Evolutionary conservation across 2,888 invertebrate species (phyloP).

Genomic region (Thymelicus lineola): DNA sequence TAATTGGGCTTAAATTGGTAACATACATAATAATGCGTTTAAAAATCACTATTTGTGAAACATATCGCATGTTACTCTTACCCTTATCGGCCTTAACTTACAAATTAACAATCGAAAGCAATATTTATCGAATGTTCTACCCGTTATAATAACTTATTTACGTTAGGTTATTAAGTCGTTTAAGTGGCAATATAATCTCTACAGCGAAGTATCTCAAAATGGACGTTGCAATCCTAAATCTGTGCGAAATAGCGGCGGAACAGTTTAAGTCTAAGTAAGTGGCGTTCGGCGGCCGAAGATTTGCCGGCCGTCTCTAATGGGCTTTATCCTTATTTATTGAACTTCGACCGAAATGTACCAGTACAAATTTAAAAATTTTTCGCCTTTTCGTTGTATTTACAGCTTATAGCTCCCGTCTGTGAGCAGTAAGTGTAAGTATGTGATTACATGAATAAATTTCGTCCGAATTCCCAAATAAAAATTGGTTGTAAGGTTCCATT

Average conservation of each 20-base stretch:
- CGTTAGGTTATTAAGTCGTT: background rate
- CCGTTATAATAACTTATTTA: slow-evolving; percentile 1
- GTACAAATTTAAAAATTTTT: slow-evolving; percentile 68
- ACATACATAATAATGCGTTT: no score
- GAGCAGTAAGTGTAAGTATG: slow-evolving; percentile 2
- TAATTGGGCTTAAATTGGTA: no score
- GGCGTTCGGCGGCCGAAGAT: slow-evolving; percentile 83
- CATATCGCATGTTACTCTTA: no score
- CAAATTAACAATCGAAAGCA: no score
- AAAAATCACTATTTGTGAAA: no score
- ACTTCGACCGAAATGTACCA: slow-evolving; percentile 65
- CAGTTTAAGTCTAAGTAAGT: slow-evolving; percentile 85
- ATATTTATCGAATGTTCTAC: no score
- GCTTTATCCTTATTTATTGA: slow-evolving; percentile 84
- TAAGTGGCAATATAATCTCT: slow-evolving; percentile 33
- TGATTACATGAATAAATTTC: slow-evolving; percentile 1
- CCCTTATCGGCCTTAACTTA: no score
- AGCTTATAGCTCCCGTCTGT: slow-evolving; percentile 2
- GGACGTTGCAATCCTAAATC: slow-evolving; percentile 79
- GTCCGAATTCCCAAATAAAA: no score
- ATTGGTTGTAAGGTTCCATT: no score
- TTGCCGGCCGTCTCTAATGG: slow-evolving; percentile 85
- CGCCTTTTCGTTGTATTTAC: slow-evolving; percentile 42
- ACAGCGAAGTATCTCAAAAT: slow-evolving; percentile 63
- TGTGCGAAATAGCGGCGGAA: slow-evolving; percentile 78